Conservation (phyloP, 2,113 vertebrate species). For the Lepidiolamprologus cunningtoni region DNA sequence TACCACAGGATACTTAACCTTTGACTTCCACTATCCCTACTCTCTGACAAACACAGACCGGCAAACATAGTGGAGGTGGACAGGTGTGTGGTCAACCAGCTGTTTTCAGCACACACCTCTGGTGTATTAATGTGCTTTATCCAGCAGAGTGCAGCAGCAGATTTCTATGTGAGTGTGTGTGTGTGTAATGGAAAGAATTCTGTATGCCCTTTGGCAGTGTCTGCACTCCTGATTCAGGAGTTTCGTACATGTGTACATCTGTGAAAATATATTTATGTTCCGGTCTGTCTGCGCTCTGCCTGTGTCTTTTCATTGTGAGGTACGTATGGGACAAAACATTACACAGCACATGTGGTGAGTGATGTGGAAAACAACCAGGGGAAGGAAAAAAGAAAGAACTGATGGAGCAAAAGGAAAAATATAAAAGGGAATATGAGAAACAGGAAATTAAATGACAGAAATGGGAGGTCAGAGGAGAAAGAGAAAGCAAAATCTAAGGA, state of each 20-base stretch:
- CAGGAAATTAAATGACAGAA: background rate
- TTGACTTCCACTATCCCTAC: conserved; percentile 9
- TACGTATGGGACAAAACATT: background rate
- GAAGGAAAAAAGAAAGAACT: background rate
- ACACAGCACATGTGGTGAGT: conserved; percentile 34
- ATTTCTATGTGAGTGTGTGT: background rate
- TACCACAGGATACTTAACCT: conserved; percentile 16
- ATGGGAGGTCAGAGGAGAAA: background rate
- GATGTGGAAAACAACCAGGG: background rate
- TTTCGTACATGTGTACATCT: conserved; percentile 34
- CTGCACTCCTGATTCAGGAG: conserved; percentile 23
- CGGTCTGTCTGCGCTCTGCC: background rate
- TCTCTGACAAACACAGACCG: background rate
- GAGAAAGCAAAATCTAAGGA: background rate
- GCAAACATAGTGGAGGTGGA: background rate
- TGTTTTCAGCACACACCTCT: background rate
- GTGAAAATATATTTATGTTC: conserved; percentile 41
- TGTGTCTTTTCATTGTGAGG: background rate
- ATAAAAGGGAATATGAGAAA: background rate
- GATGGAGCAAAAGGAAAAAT: background rate
- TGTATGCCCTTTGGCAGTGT: conserved; percentile 12
- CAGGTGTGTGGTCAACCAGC: background rate
- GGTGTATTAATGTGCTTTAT: background rate
- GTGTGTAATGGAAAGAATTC: conserved; percentile 12
- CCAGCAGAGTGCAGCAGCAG: conserved; percentile 38